Base-by-base conservation (phyloP, 1,140 invertebrate genomes). In the Zaprionus capensis region DNA sequence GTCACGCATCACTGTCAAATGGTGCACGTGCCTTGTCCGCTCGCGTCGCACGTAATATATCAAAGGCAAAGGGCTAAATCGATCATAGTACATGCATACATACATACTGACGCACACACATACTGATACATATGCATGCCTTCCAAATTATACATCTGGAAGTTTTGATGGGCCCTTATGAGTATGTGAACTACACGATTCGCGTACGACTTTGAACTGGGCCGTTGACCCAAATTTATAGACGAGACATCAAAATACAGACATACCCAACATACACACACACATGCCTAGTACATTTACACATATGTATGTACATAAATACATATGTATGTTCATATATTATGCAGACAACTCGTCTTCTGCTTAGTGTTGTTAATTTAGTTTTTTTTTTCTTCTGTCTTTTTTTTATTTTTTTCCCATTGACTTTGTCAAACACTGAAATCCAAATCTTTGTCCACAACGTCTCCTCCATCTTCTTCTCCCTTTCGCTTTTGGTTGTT, bases 211-310 rank as follows among this genome's bases (percentile, higher is more conserved):
- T 87, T 87, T 87, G 84, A 84, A 81, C 63, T 71, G 68, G 85
- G 81, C 71, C 79, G 51, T 88, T 90, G 84, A 88, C 85, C 84
- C 58, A 88, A 66, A 79, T 90, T 62, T 36, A 9, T 38, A 22
- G 24, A 20, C 22, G 17, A 55, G 20, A 17, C 12, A 12, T 53
- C 5, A 15, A 44, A n/a, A 53, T 44, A 34, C 9, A 38, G 26
- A 41, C 64, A 22, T 76, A 46, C 36, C 11, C 11, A 11, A 36
- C 12, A 36, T 36, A 36, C 34, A 36, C 4, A 15, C 11, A 28
- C 28, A 31, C 6, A 28, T 28, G 28, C 7, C 9, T 28, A 26
- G 3, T 11, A 36, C 51, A 26, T 41, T 20, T 20, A 49, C 11
- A 24, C 31, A 76, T 53, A 17, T 63, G 28, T 38, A 46, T 71